Percentiles rank a stretch among this genome's conserved stretches.
phyloP scores from a whole-genome alignment of 2,797 vertebrate genomes.

The Gorsachius magnificus region DNA sequence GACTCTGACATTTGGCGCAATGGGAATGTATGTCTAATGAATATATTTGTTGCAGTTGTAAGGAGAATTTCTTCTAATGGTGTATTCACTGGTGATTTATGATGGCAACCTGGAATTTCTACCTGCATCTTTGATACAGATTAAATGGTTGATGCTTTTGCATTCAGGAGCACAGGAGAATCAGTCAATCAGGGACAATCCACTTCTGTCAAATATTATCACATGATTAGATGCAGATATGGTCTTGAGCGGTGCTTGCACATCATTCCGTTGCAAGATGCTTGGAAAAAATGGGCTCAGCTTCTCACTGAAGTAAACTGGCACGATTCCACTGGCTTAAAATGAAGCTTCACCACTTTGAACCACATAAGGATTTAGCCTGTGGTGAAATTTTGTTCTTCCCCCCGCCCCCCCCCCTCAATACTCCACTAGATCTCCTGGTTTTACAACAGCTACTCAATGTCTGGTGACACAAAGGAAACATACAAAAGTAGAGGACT shows the following conservation, averaged over 20 bases:
- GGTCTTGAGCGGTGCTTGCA: background rate
- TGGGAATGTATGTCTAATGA: background rate
- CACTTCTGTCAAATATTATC: background rate
- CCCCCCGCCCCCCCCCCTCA: fast-evolving
- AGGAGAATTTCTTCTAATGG: background rate
- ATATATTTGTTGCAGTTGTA: background rate
- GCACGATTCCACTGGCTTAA: background rate
- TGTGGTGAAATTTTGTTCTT: background rate
- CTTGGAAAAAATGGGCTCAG: background rate
- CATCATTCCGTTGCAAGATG: background rate
- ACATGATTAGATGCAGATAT: background rate
- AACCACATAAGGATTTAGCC: background rate
- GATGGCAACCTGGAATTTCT: background rate
- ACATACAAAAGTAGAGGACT: background rate
- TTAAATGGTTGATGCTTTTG: background rate
- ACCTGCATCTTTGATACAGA: background rate
- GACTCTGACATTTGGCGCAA: background rate
- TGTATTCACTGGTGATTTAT: background rate
- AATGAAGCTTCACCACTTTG: background rate
- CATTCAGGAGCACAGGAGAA: background rate
- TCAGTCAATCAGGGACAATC: background rate
- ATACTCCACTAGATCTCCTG: background rate
- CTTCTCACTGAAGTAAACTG: background rate
- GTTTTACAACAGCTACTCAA: background rate
- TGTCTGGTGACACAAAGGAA: background rate